These are phyloP conservation scores for Macrosoma leucophasiata DNA, from an alignment of 2,888 invertebrate genomes.

Conservation along the genomic window DNA sequence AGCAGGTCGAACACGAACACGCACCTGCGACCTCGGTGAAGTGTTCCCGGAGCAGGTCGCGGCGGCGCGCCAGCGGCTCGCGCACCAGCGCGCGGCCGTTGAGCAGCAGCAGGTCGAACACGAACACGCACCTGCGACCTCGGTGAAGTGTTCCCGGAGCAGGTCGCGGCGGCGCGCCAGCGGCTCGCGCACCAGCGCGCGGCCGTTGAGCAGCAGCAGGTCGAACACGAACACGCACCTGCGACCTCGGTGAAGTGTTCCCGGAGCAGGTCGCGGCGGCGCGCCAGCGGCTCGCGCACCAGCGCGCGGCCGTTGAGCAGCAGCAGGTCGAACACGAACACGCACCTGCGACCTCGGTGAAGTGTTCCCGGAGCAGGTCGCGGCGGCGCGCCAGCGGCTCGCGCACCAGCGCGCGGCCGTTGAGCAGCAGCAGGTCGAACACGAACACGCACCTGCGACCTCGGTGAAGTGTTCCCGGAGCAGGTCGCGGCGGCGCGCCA, in stretches of 20 bases:
- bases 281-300: conserved; percentile 84
- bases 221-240: conserved; percentile 98
- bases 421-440: conserved; percentile 95
- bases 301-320: conserved; percentile 92
- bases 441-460: conserved; percentile 91
- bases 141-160: conserved; percentile 81
- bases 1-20: conserved; percentile 98
- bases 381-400: conserved; percentile 85
- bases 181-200: conserved; percentile 86
- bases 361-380: conserved; percentile 81
- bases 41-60: conserved; percentile 82
- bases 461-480: conserved; percentile 82
- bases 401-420: conserved; percentile 89
- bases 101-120: conserved; percentile 95
- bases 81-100: conserved; percentile 91
- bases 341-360: conserved; percentile 85
- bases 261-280: conserved; percentile 82
- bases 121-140: conserved; percentile 90
- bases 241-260: conserved; percentile 81
- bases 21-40: conserved; percentile 85
- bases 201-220: conserved; percentile 92
- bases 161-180: conserved; percentile 84
- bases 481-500: conserved; percentile 82
- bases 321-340: conserved; percentile 97
- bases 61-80: conserved; percentile 82